Evolutionary conservation across 2,797 vertebrate genomes (phyloP).

Genomic region (Trematomus bernacchii): DNA sequence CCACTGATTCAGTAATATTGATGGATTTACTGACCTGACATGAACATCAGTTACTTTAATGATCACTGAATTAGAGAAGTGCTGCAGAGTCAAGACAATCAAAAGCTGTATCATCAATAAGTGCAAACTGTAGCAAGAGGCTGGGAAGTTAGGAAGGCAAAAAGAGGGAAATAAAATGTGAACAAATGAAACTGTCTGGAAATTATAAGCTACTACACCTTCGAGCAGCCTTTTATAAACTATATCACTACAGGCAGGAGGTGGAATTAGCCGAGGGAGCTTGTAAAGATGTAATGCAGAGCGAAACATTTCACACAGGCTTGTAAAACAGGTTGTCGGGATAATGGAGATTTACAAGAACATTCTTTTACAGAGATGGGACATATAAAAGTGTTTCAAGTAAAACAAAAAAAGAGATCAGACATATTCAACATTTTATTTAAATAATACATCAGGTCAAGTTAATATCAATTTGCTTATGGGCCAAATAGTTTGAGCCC

Average conservation of each 20-base stretch:
- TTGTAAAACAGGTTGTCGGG: slow-evolving; percentile 22
- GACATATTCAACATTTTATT: too few species aligned
- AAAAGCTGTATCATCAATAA: slow-evolving; percentile 26
- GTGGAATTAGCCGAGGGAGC: slow-evolving; percentile 32
- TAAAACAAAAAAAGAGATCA: not conserved
- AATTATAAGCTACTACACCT: slow-evolving; percentile 57
- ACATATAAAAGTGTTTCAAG: slow-evolving; percentile 14
- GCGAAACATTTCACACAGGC: slow-evolving; percentile 34
- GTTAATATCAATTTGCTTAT: too few species aligned
- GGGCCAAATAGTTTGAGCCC: too few species aligned
- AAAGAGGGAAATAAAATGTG: slow-evolving; percentile 48
- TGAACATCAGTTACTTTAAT: slow-evolving; percentile 35
- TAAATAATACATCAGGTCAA: too few species aligned
- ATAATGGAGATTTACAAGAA: slow-evolving; percentile 30
- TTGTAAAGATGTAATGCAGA: slow-evolving; percentile 28
- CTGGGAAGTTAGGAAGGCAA: slow-evolving; percentile 28
- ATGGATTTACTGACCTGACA: slow-evolving; percentile 23
- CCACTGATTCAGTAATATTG: slow-evolving; percentile 2
- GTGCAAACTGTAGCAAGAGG: slow-evolving; percentile 9
- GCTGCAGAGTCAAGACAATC: slow-evolving; percentile 22
- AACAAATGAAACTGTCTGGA: slow-evolving; percentile 60
- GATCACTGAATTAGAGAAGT: slow-evolving; percentile 18
- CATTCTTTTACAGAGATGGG: not conserved
- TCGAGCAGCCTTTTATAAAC: slow-evolving; percentile 34
- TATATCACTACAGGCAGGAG: slow-evolving; percentile 37